Evolutionary conservation across 2,797 vertebrate genomes (phyloP).

Genomic region (Astyanax mexicanus): DNA sequence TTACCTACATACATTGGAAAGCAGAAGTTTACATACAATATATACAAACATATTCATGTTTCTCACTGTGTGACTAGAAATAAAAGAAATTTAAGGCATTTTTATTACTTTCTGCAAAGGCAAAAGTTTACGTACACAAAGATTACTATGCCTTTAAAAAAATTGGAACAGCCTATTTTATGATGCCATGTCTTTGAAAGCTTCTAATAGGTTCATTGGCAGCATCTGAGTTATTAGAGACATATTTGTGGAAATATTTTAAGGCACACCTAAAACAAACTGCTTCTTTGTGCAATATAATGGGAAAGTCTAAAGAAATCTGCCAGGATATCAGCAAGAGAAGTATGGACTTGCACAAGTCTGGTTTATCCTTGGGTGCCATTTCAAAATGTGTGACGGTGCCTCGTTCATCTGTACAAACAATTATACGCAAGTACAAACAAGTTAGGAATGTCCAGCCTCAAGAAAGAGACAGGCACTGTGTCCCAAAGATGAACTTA

Average conservation of each 20-base stretch:
- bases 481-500: too few relatives aligned
- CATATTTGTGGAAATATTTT: too few relatives aligned
- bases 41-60: not conserved
- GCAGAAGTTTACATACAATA: not conserved
- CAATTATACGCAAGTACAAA: too few relatives aligned
- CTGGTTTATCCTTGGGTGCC: not conserved
- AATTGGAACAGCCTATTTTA: not conserved
- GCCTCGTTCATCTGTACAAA: not conserved
- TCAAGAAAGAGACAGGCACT: not conserved
- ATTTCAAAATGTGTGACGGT: slow-evolving; percentile 1
- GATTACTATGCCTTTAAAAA: slow-evolving; percentile 6
- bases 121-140: slow-evolving; percentile 16
- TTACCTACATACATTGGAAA: too few relatives aligned
- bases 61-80: not conserved
- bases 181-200: not conserved
- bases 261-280: too few relatives aligned
- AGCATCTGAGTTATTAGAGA: too few relatives aligned
- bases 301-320: slow-evolving; percentile 40
- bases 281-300: too few relatives aligned
- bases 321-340: slow-evolving; percentile 24
- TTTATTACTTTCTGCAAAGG: not conserved
- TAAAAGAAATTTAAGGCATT: not conserved
- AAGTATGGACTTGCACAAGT: slow-evolving; percentile 1
- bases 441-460: slow-evolving; percentile 1
- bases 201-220: too few relatives aligned